These are phyloP conservation scores for Trachelus tabidus DNA, from an alignment of 2,888 invertebrate species.

Conservation along the genomic window DNA sequence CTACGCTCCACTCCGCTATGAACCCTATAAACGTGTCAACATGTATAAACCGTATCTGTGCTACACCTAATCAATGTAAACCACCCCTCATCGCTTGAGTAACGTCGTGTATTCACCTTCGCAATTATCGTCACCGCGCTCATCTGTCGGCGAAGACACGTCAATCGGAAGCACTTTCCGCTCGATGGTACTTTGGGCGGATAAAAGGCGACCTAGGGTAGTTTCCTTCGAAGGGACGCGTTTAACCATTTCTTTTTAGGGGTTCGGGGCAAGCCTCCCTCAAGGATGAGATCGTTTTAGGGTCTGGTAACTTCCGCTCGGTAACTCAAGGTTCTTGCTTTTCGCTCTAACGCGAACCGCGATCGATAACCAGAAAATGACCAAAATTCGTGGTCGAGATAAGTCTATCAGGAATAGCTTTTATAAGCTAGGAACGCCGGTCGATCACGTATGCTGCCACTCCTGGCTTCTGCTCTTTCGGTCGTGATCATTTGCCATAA, in stretches of 20 bases:
- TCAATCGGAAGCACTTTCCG: background rate
- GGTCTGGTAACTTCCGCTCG: background rate
- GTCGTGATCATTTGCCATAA: background rate
- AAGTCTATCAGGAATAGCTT: background rate
- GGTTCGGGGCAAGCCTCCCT: background rate
- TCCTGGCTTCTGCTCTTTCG: background rate
- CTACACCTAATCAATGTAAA: constrained; percentile 65
- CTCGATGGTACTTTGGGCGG: background rate
- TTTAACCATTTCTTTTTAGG: background rate
- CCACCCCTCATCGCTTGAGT: constrained; percentile 64
- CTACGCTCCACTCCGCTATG: constrained; percentile 64
- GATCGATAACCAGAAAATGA: background rate
- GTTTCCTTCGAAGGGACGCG: background rate
- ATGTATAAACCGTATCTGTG: constrained; percentile 57
- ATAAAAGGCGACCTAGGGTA: background rate
- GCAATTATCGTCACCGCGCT: background rate
- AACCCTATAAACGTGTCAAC: constrained; percentile 51
- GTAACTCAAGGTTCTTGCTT: background rate
- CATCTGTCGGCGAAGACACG: background rate
- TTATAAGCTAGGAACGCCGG: background rate
- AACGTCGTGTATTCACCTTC: constrained; percentile 58
- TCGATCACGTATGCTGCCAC: background rate
- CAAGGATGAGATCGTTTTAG: background rate
- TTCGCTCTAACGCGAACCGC: background rate
- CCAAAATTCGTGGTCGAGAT: background rate